Conservation (phyloP, 2,888 invertebrate species). For the Drosophila eohydei region DNA sequence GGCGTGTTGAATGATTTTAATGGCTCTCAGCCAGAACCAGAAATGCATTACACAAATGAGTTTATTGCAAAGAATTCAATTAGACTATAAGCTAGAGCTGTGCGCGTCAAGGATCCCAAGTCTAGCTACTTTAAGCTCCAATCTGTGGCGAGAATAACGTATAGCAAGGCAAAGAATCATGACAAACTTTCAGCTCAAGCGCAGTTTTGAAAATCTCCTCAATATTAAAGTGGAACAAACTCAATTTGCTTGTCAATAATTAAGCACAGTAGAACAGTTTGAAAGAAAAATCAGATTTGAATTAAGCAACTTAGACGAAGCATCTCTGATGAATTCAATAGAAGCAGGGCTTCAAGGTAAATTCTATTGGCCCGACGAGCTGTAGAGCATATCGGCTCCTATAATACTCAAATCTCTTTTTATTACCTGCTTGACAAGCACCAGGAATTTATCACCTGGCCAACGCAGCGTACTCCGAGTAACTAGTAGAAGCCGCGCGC, state of each 20-base stretch:
- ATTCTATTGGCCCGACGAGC: slow-evolving; percentile 8
- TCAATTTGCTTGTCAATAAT: neutral
- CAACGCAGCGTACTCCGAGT: slow-evolving; percentile 37
- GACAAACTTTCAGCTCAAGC: slow-evolving; percentile 3
- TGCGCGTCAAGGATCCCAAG: too few relatives aligned
- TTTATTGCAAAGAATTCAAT: slow-evolving; percentile 17
- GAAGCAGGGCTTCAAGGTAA: neutral
- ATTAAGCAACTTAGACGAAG: too few relatives aligned
- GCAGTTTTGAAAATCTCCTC: neutral
- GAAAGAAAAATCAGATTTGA: neutral
- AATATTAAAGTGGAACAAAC: neutral
- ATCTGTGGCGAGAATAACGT: too few relatives aligned
- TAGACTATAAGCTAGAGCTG: slow-evolving; percentile 7
- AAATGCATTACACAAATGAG: slow-evolving; percentile 14
- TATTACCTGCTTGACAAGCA: slow-evolving; percentile 64
- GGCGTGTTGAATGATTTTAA: slow-evolving; percentile 62
- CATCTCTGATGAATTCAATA: neutral
- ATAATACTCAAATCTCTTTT: slow-evolving; percentile 56
- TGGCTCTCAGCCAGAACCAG: slow-evolving; percentile 37
- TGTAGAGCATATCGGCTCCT: slow-evolving; percentile 43
- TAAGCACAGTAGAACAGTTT: neutral
- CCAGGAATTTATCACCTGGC: slow-evolving; percentile 76
- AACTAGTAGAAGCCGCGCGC: slow-evolving; percentile 38
- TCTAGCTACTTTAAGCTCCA: neutral
- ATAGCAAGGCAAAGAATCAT: too few relatives aligned